Percentiles rank a stretch among this genome's conserved stretches.
phyloP scores from a whole-genome alignment of 2,113 vertebrate genomes.

The Sula dactylatra region DNA sequence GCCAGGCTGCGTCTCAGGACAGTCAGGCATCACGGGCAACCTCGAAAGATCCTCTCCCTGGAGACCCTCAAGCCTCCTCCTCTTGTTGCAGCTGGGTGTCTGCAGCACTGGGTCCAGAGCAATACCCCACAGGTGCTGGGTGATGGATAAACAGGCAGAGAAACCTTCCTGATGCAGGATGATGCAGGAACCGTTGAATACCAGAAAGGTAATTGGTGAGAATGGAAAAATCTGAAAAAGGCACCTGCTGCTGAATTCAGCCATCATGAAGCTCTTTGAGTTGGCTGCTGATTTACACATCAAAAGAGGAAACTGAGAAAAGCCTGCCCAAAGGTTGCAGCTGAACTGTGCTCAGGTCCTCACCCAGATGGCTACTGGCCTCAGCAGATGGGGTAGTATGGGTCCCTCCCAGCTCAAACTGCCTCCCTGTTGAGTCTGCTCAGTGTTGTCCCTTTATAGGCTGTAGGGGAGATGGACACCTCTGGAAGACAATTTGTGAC shows the following conservation, averaged over 20 bases:
- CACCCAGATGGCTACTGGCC: neutral
- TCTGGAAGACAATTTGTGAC: neutral
- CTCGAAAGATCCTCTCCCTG: neutral
- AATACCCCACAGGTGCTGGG: neutral
- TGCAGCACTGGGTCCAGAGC: neutral
- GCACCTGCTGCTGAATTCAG: slow-evolving; percentile 40
- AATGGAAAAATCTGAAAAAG: neutral
- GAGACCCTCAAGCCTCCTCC: neutral
- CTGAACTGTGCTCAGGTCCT: neutral
- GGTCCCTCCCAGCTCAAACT: neutral
- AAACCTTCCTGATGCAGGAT: neutral
- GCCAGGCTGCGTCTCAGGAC: neutral
- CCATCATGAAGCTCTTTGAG: slow-evolving; percentile 19
- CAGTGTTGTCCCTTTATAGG: neutral
- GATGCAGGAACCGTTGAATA: slow-evolving; percentile 27
- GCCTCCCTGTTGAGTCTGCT: neutral
- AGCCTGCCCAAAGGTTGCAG: slow-evolving; percentile 6
- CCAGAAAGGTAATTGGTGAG: neutral
- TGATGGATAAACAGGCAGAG: neutral
- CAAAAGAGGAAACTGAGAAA: slow-evolving; percentile 33
- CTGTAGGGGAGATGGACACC: neutral
- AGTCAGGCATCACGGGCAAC: neutral
- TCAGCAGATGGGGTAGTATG: neutral
- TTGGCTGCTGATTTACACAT: slow-evolving; percentile 45
- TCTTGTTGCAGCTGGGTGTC: neutral